A percentile compares a stretch with the other conserved stretches of the same genome.
These are phyloP conservation scores for Drosophila nigritarsus DNA, from an alignment of 2,888 invertebrate species.

Conservation along the genomic window DNA sequence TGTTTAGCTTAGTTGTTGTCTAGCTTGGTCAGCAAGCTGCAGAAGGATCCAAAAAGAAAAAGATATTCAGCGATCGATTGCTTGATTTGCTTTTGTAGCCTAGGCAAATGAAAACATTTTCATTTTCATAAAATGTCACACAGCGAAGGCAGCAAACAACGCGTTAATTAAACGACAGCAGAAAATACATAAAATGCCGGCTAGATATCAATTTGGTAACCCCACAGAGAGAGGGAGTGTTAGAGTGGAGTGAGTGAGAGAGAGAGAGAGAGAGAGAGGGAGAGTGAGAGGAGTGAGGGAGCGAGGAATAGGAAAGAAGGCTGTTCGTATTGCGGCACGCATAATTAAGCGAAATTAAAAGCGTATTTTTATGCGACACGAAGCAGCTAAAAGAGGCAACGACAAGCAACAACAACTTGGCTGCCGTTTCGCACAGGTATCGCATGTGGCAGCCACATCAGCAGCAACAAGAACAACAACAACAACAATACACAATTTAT, in stretches of 20 bases:
- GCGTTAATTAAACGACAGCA: constrained; percentile 74
- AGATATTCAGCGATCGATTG: constrained; percentile 35
- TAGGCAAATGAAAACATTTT: constrained; percentile 70
- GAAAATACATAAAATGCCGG: constrained; percentile 63
- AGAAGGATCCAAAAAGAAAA: background rate
- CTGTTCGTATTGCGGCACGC: constrained; percentile 45
- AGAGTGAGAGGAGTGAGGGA: background rate
- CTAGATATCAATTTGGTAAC: constrained; percentile 69
- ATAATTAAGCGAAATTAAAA: constrained; percentile 79
- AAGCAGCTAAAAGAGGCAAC: constrained; percentile 48
- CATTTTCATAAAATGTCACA: constrained; percentile 73
- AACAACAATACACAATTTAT: constrained; percentile 65
- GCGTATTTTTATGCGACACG: constrained; percentile 78
- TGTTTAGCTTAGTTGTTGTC: constrained; percentile 24
- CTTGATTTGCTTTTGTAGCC: constrained; percentile 3
- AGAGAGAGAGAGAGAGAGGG: background rate
- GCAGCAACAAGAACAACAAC: constrained; percentile 23
- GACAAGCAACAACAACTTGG: constrained; percentile 25
- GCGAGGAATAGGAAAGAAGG: background rate
- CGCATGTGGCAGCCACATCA: constrained; percentile 74
- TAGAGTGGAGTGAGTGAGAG: background rate
- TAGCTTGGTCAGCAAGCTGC: constrained; percentile 11
- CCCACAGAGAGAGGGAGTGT: too few relatives aligned
- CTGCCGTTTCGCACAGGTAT: constrained; percentile 76
- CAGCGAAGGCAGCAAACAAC: constrained; percentile 32